Base-by-base conservation (phyloP, 2,113 vertebrate species). In the Chaenocephalus aceratus region DNA sequence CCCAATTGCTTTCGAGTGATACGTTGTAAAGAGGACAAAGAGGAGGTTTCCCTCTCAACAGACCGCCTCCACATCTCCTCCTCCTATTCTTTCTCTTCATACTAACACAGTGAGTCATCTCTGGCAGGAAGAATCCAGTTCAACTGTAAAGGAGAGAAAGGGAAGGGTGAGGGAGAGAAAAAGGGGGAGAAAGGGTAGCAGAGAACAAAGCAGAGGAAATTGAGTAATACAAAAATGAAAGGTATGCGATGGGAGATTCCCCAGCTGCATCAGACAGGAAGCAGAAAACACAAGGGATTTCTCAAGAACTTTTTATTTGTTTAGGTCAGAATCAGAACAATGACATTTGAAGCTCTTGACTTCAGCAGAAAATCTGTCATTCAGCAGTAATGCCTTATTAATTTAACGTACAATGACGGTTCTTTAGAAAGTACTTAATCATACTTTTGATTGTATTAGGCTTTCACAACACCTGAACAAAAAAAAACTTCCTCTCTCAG, bases 21-120 rank as follows among this genome's bases (percentile, higher is more conserved):
- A 6, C 15, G 16, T 14, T 8, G 1, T 46, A 30, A 45, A 69
- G 15, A 49, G 49, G 10, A 61, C 48, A 67, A 34, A 68, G 12
- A 54, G 11, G n/a, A 36, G 6, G 44, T 14, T 62, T 41, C 26
- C 13, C 26, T 46, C 30, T 57, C 16, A 11, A 36, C 34, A 51
- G 58, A 75, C 30, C n/a, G 71, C 60, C 66, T 72, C 71, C 26
- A 2, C 1, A 13, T 15, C 56, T 53, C 1, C 76, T 44, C 57
- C 59, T 60, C 44, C 45, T 6, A 49, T n/a, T 6, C 10, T 49
- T 4, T 36, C 41, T 15, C 58, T 2, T 3, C 71, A 85, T 90
- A 56, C 57, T 72, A 59, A 41, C 66, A 41, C 10, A 0, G 0
- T 88, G 83, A 85, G 56, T 91, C 88, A 85, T 65, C 41, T 4